Base-by-base conservation (phyloP, 2,113 vertebrate genomes). In the Ailuropoda melanoleuca region DNA sequence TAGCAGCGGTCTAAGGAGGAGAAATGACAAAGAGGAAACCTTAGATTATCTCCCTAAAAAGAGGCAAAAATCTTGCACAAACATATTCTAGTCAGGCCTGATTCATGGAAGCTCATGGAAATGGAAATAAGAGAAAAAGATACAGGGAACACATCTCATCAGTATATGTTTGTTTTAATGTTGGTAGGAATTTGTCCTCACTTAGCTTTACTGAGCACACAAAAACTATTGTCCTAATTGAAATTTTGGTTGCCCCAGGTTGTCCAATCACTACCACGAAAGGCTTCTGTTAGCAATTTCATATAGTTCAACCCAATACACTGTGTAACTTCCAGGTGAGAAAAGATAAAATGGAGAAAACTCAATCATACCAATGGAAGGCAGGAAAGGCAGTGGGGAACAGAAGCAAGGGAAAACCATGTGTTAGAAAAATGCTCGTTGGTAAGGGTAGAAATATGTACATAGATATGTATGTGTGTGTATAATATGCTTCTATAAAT, bases 401-500 rank as follows among this genome's bases (percentile, higher is more conserved):
- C 23, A n/a, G 72, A n/a, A 46, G 12, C 72, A 48, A 77, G 58
- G 11, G 23, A 46, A 60, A 75, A 26, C 43, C 29, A 26, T 10
- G 93, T 98, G 95, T 98, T 98, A 98, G 95, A 93, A 97, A 98
- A 98, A 95, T 98, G 97, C 95, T 98, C 88, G 96, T 48, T 93
- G 97, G 96, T 97, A 87, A 98, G 96, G 85, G 68, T 77, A 80
- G 97, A 92, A 97, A 43, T 66, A 46, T 93, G 96, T 98, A 96
- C 97, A 97, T 98, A 98, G 98, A 93, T 98, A 97, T 98, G 98
- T 97, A 97, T 98, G 93, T 96, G 97, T 98, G 82, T 98, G 97
- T 97, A 58, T 91, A 80, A 98, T 97, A 97, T 92, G 90, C 78
- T 98, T 98, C n/a, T n/a, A n/a, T n/a, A n/a, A n/a, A n/a, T n/a